phyloP scores from a whole-genome alignment of 2,797 vertebrate species.

The Limosa lapponica region DNA sequence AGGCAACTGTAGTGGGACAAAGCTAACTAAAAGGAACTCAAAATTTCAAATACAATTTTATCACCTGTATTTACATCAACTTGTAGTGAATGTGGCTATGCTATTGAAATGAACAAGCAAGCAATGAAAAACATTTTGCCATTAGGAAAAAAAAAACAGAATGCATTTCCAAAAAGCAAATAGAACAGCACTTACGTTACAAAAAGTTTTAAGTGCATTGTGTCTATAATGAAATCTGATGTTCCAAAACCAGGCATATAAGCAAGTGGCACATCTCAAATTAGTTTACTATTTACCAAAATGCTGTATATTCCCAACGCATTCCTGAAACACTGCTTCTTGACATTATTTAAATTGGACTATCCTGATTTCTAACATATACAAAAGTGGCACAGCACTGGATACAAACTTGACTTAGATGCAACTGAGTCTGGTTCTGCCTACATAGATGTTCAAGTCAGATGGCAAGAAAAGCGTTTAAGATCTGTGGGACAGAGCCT shows the following conservation, averaged over 20 bases:
- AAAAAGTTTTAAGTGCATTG: neutral
- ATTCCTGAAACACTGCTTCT: neutral
- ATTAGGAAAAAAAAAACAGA: neutral
- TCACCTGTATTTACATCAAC: neutral
- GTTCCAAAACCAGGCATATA: neutral
- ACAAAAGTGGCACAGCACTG: neutral
- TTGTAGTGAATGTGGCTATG: neutral
- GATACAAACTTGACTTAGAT: neutral
- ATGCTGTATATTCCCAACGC: neutral
- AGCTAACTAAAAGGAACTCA: neutral
- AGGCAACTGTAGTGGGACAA: neutral
- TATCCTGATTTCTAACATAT: neutral
- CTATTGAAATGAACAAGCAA: neutral
- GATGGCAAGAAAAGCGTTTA: neutral
- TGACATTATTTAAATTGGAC: neutral
- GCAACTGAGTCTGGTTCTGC: neutral
- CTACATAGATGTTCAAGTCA: neutral
- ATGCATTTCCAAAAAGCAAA: neutral
- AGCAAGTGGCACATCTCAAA: neutral
- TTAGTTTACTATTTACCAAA: neutral
- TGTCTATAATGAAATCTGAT: neutral
- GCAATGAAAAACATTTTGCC: neutral
- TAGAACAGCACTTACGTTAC: neutral
- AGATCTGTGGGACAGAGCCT: neutral
- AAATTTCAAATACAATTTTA: neutral